A percentile compares a stretch with the other conserved stretches of the same genome.
These are phyloP conservation scores for Orthosia cruda DNA, from an alignment of 2,888 invertebrate species.

Conservation along the genomic window DNA sequence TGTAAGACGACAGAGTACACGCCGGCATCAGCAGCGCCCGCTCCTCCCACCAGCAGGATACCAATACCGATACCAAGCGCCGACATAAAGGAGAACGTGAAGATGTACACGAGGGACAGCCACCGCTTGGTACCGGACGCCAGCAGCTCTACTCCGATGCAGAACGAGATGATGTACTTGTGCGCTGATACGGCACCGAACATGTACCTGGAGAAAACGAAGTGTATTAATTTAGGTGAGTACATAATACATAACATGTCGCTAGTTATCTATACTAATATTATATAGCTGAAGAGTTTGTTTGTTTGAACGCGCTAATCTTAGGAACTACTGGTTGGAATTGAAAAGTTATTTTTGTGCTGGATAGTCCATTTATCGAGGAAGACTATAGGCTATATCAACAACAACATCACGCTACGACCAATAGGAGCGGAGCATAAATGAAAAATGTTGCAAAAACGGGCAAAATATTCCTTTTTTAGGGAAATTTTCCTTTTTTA, in stretches of 20 bases:
- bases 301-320: too few species aligned
- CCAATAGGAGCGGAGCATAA: too few species aligned
- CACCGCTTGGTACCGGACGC: slow-evolving; percentile 93
- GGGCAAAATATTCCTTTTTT: too few species aligned
- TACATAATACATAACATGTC: neutral
- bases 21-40: slow-evolving; percentile 92
- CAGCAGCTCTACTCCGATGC: slow-evolving; percentile 96
- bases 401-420: too few species aligned
- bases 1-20: slow-evolving; percentile 94
- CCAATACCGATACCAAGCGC: slow-evolving; percentile 96
- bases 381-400: too few species aligned
- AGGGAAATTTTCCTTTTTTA: too few species aligned
- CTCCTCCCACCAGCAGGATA: slow-evolving; percentile 93
- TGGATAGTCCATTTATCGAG: too few species aligned
- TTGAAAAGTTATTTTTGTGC: too few species aligned
- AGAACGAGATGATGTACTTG: slow-evolving; percentile 97
- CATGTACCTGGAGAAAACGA: slow-evolving; percentile 92
- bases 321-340: too few species aligned
- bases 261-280: too few species aligned
- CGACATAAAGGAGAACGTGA: slow-evolving; percentile 95
- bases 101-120: slow-evolving; percentile 93
- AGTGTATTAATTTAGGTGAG: neutral
- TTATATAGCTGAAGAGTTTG: too few species aligned
- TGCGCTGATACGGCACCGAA: slow-evolving; percentile 97
- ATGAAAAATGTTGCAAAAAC: too few species aligned